Percentiles rank a stretch among this genome's conserved stretches.
Conservation (phyloP, 2,888 invertebrate genomes). For the Nemotelus nigrinus region DNA sequence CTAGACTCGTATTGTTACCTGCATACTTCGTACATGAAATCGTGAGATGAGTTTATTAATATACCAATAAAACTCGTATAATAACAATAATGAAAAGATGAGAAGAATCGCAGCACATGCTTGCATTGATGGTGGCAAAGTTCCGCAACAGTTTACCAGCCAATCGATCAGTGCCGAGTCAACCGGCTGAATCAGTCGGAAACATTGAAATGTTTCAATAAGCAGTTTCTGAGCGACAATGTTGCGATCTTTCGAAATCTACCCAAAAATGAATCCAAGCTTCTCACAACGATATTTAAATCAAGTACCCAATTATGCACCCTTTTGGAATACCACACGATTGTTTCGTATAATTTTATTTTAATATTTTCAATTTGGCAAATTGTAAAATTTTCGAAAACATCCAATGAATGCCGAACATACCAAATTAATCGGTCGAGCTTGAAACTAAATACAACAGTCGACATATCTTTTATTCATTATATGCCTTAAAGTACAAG, state of each 20-base stretch:
- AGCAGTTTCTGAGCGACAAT: background rate
- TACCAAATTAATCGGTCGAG: no score
- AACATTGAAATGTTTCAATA: slow-evolving; percentile 31
- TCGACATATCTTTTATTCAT: background rate
- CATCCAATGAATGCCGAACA: no score
- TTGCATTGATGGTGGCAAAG: background rate
- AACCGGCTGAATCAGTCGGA: background rate
- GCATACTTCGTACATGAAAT: slow-evolving; percentile 17
- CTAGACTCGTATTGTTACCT: slow-evolving; percentile 22
- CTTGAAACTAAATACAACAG: no score
- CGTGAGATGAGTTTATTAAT: slow-evolving; percentile 38
- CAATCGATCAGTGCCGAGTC: slow-evolving; percentile 20
- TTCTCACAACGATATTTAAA: background rate
- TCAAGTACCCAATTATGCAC: slow-evolving; percentile 23
- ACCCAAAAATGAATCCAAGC: no score
- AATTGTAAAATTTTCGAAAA: no score
- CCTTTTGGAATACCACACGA: background rate
- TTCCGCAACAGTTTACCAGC: slow-evolving; percentile 28
- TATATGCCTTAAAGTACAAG: background rate
- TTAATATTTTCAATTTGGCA: no score
- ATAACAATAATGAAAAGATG: slow-evolving; percentile 9
- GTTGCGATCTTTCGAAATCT: no score
- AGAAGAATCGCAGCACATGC: background rate
- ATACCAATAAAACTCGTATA: background rate
- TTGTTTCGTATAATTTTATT: slow-evolving; percentile 6